These are phyloP conservation scores for Spialia ferax DNA, from an alignment of 2,888 invertebrate species.

Conservation along the genomic window DNA sequence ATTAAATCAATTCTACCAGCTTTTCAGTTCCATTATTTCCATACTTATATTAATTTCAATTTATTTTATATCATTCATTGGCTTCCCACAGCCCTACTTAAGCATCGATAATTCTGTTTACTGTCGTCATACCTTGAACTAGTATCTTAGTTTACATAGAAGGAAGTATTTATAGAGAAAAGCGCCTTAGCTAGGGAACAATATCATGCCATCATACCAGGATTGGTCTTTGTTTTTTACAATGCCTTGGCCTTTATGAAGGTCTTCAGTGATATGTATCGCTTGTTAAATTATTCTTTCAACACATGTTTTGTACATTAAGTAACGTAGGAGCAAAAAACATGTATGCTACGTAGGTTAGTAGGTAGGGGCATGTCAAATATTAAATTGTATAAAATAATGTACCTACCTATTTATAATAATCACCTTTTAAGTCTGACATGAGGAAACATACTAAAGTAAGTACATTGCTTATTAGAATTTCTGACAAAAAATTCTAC, in stretches of 20 bases:
- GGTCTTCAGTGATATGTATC: slow-evolving; percentile 30
- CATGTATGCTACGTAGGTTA: not conserved
- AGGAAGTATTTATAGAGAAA: slow-evolving; percentile 47
- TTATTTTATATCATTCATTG: not conserved
- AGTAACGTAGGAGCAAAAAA: slow-evolving; percentile 14
- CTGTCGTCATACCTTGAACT: slow-evolving; percentile 69
- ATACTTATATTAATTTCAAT: not conserved
- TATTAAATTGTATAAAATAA: too few species aligned
- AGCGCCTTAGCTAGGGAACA: slow-evolving; percentile 39
- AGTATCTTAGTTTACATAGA: slow-evolving; percentile 48
- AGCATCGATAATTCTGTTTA: slow-evolving; percentile 70
- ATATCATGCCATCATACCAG: slow-evolving; percentile 35
- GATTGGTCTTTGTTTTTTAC: slow-evolving; percentile 31
- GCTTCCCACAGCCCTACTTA: slow-evolving; percentile 43
- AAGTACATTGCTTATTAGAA: not conserved
- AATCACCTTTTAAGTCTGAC: slow-evolving; percentile 12
- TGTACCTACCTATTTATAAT: slow-evolving; percentile 6
- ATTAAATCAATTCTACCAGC: too few species aligned
- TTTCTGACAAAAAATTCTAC: not conserved
- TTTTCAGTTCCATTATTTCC: too few species aligned
- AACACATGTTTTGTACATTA: slow-evolving; percentile 30
- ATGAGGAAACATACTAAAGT: slow-evolving; percentile 20
- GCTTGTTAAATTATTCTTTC: slow-evolving; percentile 29
- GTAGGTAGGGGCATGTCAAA: too few species aligned
- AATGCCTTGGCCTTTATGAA: slow-evolving; percentile 37